Evolutionary conservation across 2,113 vertebrate species (phyloP).

Genomic region (Corythaeola cristata): DNA sequence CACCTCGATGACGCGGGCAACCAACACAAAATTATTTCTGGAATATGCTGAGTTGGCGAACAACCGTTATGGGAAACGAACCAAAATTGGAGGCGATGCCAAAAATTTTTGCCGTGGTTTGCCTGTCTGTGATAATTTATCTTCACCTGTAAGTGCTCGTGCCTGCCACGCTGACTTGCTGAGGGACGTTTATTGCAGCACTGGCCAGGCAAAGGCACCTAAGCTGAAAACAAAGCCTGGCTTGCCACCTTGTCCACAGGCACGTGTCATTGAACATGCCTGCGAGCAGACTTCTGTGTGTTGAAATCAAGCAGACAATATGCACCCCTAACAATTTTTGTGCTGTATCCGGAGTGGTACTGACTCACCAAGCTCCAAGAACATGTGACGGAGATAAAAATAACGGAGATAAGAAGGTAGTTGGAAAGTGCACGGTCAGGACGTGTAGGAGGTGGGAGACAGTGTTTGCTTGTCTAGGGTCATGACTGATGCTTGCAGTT

Average conservation of each 20-base stretch:
- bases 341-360: background rate
- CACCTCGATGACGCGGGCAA: background rate
- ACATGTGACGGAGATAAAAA: background rate
- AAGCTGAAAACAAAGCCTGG: background rate
- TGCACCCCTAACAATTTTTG: background rate
- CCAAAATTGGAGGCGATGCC: background rate
- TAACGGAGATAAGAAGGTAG: background rate
- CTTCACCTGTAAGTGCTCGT: background rate
- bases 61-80: background rate
- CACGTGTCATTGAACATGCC: rapidly evolving
- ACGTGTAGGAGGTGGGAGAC: background rate
- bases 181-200: background rate
- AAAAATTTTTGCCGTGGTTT: background rate
- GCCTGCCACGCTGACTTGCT: background rate
- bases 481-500: background rate
- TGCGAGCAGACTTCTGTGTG: background rate
- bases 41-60: background rate
- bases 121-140: background rate
- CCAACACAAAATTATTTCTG: background rate
- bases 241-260: background rate
- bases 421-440: background rate
- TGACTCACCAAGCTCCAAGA: background rate
- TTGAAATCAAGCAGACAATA: background rate
- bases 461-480: background rate
- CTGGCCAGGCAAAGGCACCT: background rate